These are phyloP conservation scores for Drosophila melanica DNA, from an alignment of 1,140 invertebrate genomes.

Conservation along the genomic window DNA sequence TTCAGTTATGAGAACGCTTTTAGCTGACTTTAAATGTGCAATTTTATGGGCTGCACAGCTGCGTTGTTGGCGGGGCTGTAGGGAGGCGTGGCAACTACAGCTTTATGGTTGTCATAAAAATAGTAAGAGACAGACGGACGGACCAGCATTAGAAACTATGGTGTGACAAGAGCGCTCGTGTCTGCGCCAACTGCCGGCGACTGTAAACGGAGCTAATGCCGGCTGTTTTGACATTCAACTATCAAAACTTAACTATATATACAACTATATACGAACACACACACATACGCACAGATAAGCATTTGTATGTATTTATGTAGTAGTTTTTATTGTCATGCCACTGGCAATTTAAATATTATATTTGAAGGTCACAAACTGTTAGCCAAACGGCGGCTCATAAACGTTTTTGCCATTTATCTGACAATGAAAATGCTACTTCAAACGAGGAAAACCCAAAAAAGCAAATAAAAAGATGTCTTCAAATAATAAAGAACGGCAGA, in stretches of 20 bases:
- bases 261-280: conserved; percentile 25
- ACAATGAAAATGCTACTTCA: conserved; percentile 33
- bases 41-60: conserved; percentile 33
- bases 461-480: neutral
- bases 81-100: conserved; percentile 25
- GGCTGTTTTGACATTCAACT: conserved; percentile 35
- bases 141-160: neutral
- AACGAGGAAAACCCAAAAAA: conserved; percentile 17
- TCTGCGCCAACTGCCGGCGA: conserved; percentile 12
- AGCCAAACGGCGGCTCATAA: conserved; percentile 62
- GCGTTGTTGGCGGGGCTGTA: neutral
- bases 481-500: neutral
- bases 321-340: conserved; percentile 49
- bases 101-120: conserved; percentile 42
- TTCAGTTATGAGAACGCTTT: conserved; percentile 13
- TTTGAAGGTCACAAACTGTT: conserved; percentile 54
- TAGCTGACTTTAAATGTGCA: conserved; percentile 42
- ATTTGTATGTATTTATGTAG: conserved; percentile 10
- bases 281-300: conserved; percentile 2
- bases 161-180: conserved; percentile 14
- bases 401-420: conserved; percentile 57
- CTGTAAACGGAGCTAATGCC: conserved; percentile 40
- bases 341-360: conserved; percentile 35
- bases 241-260: conserved; percentile 34
- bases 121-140: neutral